Base-by-base conservation (phyloP, 2,888 invertebrate genomes). In the Protonemura montana region DNA sequence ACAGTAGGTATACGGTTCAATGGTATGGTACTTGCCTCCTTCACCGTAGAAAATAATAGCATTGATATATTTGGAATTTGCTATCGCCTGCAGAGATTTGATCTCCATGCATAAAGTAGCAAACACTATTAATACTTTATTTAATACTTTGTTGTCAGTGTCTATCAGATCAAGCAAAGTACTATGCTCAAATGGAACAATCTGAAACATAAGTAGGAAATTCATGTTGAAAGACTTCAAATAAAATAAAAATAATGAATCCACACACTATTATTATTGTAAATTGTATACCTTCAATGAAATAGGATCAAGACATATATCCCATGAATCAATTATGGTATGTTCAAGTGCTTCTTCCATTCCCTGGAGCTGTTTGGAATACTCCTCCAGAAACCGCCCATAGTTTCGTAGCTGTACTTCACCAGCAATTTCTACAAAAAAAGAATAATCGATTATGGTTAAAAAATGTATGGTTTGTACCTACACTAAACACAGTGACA, bases 81-180 rank as follows among this genome's bases (percentile, higher is more conserved):
- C 95, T 91, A 96, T 95, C 86, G 92, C 91, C 89, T 94, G 93
- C 25, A 98, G 92, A 85, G 93, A 90, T 86, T 94, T 92, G 87
- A 97, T 94, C 92, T 98, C 98, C 89, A 94, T 93, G 91, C 96
- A 97, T 0, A 97, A 92, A 10, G 96, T 94, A 25, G 95, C 94
- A 87, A 98, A 93, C 0, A 97, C 96, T 78, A 95, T 94, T 10
- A 98, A 92, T 82, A 97, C 93, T 92, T 96, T 95, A 59, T 95
- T 95, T 89, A 98, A 93, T 84, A 95, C 92, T 90, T 95, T 96
- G 90, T 97, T 97, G 91, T 98, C 97, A 29, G 97, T 96, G 88
- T 96, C 95, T 16, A 96, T 94, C 87, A 98, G 91, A 88, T 95
- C 94, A 42, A 95, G 91, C 42, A 96, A 91, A 3, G 94, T 92